Conservation (phyloP, 2,888 invertebrate genomes). For the Autographa pulchrina region DNA sequence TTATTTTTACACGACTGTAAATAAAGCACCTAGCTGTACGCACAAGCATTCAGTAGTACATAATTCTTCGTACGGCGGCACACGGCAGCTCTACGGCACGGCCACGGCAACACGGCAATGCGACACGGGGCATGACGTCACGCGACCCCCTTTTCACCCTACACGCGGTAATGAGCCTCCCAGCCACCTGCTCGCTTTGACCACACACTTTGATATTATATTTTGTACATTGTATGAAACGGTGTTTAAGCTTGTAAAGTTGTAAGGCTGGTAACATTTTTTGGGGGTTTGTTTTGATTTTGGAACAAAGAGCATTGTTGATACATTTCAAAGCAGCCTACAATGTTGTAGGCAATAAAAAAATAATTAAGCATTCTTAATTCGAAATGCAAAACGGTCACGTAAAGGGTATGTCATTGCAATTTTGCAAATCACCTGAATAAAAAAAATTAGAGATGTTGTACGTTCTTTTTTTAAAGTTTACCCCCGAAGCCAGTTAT, state of each 20-base stretch:
- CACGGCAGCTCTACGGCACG: constrained; percentile 35
- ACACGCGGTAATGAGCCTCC: constrained; percentile 65
- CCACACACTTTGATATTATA: constrained; percentile 64
- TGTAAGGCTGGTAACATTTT: constrained; percentile 9
- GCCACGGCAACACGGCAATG: constrained; percentile 71
- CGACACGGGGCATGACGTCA: constrained; percentile 79
- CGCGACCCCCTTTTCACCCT: constrained; percentile 33
- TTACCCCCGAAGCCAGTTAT: no score
- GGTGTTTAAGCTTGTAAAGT: constrained; percentile 24
- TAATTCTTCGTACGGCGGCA: constrained; percentile 20
- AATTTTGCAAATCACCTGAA: no score
- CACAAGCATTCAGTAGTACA: constrained; percentile 33
- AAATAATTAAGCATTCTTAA: no score
- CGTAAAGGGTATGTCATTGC: no score
- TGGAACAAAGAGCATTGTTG: neutral
- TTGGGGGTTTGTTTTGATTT: neutral
- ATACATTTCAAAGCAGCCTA: no score
- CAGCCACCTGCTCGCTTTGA: constrained; percentile 63
- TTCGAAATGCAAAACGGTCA: no score
- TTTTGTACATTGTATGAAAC: constrained; percentile 47
- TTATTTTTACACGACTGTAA: constrained; percentile 17
- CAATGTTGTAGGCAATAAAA: no score
- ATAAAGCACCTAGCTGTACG: constrained; percentile 24
- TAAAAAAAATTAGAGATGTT: no score
- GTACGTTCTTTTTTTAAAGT: no score